These are phyloP conservation scores for Hiodon alosoides DNA, from an alignment of 2,113 vertebrate species.

Conservation along the genomic window DNA sequence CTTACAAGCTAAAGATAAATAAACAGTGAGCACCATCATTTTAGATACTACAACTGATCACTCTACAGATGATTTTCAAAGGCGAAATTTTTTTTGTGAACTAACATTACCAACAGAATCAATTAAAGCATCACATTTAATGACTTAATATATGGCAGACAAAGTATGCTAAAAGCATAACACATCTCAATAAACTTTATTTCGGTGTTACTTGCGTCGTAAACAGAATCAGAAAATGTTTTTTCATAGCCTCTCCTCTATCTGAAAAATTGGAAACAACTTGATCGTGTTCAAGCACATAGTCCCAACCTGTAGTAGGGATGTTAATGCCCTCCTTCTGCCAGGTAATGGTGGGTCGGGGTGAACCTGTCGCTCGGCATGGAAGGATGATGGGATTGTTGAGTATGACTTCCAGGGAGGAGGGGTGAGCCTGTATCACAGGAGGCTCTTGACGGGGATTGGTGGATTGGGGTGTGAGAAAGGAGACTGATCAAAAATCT, in stretches of 20 bases:
- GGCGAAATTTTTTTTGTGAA: too few relatives aligned
- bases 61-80: too few relatives aligned
- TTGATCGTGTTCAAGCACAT: background rate
- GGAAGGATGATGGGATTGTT: constrained; percentile 79
- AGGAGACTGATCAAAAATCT: background rate
- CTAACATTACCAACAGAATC: too few relatives aligned
- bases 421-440: constrained; percentile 72
- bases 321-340: constrained; percentile 93
- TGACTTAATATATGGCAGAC: too few relatives aligned
- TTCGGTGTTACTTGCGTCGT: background rate
- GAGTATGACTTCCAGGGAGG: constrained; percentile 74
- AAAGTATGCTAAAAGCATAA: too few relatives aligned
- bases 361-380: constrained; percentile 78
- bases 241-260: background rate
- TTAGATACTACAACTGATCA: too few relatives aligned
- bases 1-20: too few relatives aligned
- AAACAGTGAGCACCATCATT: too few relatives aligned
- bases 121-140: too few relatives aligned
- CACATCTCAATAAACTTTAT: too few relatives aligned
- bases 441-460: constrained; percentile 69
- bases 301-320: constrained; percentile 66
- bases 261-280: too few relatives aligned
- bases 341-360: constrained; percentile 81
- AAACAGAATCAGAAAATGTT: background rate
- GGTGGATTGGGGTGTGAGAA: background rate